Base-by-base conservation (phyloP, 2,888 invertebrate genomes). In the Himalopsyche japonica region DNA sequence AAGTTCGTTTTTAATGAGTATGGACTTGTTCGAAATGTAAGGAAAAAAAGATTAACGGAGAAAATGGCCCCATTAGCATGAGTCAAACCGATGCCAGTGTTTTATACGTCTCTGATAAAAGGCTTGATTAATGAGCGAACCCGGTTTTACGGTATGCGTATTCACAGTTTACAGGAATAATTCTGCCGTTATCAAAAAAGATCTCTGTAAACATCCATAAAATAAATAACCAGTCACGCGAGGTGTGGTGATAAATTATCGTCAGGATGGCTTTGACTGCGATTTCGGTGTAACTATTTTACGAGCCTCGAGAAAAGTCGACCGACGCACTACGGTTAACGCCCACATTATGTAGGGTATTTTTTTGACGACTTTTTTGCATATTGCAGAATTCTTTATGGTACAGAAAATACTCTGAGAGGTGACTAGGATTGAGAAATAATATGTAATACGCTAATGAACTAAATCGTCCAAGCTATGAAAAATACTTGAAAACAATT, bases 211-310 rank as follows among this genome's bases (percentile, higher is more conserved):
- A 86, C 86, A 86, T 84, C 86, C 83, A 81, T 81, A 81, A 80
- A 86, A 84, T 86, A 84, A 84, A 80, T 84, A 82, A 85, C 76
- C 79, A 79, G 86, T 86, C 86, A 86, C 86, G 86, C 86, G 86
- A 86, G 76, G 43, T 47, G 48, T 49, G 57, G 80, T 83, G 86
- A 86, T 86, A 84, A 86, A 86, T 86, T 82, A 84, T 80, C 27
- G 82, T 76, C 76, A 47, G 80, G 83, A 83, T 83, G 81, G 81
- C 81, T 83, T 81, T 78, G 85, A 83, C 83, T 83, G 57, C 64
- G 37, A 79, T 57, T 57, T 57, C 57, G n/a, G 57, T 57, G 20
- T 57, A 57, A 10, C 20, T 57, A 76, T 49, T 82, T 77, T 82
- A 77, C 82, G 77, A 15, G 43, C 43, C 2, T 15, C 15, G 43